phyloP scores from a whole-genome alignment of 1,140 invertebrate species.

The Ridgeia piscesae region DNA sequence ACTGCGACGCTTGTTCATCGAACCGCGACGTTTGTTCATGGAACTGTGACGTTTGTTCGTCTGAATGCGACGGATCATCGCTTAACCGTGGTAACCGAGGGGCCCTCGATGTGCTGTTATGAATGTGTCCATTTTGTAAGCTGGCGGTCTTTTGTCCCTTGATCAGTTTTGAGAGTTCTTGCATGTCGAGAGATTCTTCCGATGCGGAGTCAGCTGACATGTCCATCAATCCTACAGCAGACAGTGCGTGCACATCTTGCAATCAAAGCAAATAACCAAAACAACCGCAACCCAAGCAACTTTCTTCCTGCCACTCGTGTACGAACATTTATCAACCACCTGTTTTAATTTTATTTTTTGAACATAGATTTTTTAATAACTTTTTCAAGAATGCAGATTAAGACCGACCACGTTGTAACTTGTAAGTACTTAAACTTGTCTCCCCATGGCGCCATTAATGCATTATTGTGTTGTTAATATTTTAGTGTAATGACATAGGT shows the following conservation, averaged over 20 bases:
- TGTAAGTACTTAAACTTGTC: not conserved
- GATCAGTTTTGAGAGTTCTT: not conserved
- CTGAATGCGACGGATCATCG: not conserved
- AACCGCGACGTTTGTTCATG: not conserved
- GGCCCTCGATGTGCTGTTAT: not conserved
- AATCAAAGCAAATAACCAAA: not conserved
- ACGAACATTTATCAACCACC: not conserved
- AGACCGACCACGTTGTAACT: not conserved
- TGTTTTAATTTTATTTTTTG: not conserved
- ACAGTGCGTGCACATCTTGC: not conserved
- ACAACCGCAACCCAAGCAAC: not conserved
- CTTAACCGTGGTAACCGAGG: not conserved
- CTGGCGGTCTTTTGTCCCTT: not conserved
- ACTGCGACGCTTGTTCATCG: too few relatives aligned
- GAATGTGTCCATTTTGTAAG: not conserved
- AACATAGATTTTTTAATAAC: not conserved
- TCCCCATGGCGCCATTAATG: not conserved
- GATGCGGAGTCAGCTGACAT: not conserved
- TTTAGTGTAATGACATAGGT: not conserved
- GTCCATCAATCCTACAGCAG: not conserved
- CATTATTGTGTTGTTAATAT: not conserved
- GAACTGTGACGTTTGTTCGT: not conserved
- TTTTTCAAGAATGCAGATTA: too few relatives aligned
- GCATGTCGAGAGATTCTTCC: not conserved
- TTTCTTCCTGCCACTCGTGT: not conserved